Conservation (phyloP, 2,888 invertebrate genomes). For the Amblyteles armatorius region DNA sequence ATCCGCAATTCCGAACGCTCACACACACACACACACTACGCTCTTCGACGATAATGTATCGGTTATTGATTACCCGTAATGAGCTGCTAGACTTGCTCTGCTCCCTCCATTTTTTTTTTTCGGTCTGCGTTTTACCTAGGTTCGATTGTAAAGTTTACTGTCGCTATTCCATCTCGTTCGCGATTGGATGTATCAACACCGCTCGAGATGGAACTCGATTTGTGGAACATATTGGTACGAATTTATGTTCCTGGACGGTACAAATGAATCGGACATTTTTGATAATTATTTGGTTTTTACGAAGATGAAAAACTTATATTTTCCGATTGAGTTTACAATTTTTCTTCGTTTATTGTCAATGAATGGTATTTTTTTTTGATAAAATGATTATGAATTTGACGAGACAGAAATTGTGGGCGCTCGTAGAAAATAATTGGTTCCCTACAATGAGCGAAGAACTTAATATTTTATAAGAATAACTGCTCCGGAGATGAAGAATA, state of each 20-base stretch:
- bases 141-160: conserved; percentile 25
- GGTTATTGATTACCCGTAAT: conserved; percentile 82
- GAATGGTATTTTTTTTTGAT: background rate
- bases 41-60: conserved; percentile 77
- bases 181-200: background rate
- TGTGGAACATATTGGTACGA: background rate
- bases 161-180: background rate
- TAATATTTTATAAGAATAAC: too few relatives aligned
- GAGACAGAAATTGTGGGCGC: too few relatives aligned
- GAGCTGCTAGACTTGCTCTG: conserved; percentile 67
- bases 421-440: too few relatives aligned
- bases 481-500: too few relatives aligned
- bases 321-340: background rate
- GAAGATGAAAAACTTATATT: background rate
- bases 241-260: background rate
- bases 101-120: conserved; percentile 55
- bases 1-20: conserved; percentile 67
- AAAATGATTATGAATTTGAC: background rate
- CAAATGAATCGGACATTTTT: background rate
- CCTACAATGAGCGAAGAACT: too few relatives aligned
- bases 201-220: background rate
- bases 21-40: conserved; percentile 29
- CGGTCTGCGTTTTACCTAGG: background rate
- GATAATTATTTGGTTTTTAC: background rate
- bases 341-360: background rate